Percentiles rank a stretch among this genome's conserved stretches.
Conservation (phyloP, 2,888 invertebrate genomes). For the Liodrosophila aerea region DNA sequence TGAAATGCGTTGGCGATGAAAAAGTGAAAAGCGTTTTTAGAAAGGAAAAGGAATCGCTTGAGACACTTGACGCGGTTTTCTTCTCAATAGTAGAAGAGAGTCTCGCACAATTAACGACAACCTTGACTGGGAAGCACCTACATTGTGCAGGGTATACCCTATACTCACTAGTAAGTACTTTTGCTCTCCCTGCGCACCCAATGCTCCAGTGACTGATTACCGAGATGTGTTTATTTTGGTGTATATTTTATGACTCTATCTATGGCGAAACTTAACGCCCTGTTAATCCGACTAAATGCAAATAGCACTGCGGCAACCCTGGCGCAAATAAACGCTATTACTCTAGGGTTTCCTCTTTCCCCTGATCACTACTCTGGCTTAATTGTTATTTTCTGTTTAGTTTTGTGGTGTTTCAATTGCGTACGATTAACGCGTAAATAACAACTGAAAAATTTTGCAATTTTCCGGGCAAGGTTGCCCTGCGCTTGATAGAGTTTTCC, state of each 20-base stretch:
- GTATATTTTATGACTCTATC: conserved; percentile 45
- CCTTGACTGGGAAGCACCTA: conserved; percentile 70
- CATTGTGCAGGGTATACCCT: conserved; percentile 27
- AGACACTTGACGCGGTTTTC: conserved; percentile 2
- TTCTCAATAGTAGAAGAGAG: background rate
- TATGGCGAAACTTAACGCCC: conserved; percentile 75
- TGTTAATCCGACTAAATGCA: conserved; percentile 73
- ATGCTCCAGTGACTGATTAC: conserved; percentile 35
- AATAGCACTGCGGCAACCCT: conserved; percentile 56
- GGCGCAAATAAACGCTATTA: conserved; percentile 63
- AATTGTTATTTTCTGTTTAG: conserved; percentile 36
- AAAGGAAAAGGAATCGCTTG: conserved; percentile 64
- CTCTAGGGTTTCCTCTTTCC: background rate
- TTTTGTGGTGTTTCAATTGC: conserved; percentile 59
- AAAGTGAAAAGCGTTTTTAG: conserved; percentile 73
- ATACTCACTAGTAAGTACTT: conserved; percentile 3
- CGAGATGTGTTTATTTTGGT: conserved; percentile 36
- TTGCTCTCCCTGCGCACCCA: background rate
- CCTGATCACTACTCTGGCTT: conserved; percentile 16
- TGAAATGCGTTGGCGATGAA: conserved; percentile 53
- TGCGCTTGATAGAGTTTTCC: conserved; percentile 46
- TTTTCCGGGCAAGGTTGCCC: conserved; percentile 53
- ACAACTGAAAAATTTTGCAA: conserved; percentile 71
- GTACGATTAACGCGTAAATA: conserved; percentile 66
- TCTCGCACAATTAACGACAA: conserved; percentile 51